Percentiles rank a stretch among this genome's conserved stretches.
Conservation (phyloP, 2,113 vertebrate species). For the Triplophysa rosa region DNA sequence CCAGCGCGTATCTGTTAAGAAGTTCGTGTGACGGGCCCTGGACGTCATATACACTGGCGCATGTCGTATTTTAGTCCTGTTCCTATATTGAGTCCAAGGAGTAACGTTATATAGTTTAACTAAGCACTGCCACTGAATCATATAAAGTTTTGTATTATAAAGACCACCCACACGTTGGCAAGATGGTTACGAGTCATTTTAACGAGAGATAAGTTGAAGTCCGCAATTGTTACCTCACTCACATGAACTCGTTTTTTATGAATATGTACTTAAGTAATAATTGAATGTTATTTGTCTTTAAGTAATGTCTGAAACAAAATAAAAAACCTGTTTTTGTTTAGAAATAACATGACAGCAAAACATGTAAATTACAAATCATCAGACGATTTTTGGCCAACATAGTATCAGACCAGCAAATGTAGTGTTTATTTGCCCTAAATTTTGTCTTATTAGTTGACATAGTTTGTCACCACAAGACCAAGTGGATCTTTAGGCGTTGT, state of each 20-base stretch:
- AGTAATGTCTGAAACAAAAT: too few relatives aligned
- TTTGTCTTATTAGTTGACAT: background rate
- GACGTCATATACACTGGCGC: background rate
- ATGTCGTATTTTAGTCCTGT: background rate
- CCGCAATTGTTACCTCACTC: too few relatives aligned
- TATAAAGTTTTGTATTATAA: background rate
- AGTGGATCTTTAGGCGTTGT: slow-evolving; percentile 30
- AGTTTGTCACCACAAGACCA: background rate
- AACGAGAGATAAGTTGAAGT: too few relatives aligned
- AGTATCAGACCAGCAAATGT: too few relatives aligned
- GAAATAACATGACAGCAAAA: too few relatives aligned
- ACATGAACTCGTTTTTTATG: too few relatives aligned
- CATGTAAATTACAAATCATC: too few relatives aligned
- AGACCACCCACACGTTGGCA: background rate
- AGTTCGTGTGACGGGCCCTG: background rate
- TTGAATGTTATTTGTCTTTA: too few relatives aligned
- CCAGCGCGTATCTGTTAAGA: background rate
- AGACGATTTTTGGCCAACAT: too few relatives aligned
- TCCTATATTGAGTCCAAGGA: background rate
- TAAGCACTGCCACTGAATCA: background rate
- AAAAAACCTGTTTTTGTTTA: too few relatives aligned
- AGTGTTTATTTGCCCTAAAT: background rate
- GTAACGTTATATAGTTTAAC: background rate
- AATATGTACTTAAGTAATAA: too few relatives aligned
- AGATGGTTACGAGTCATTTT: too few relatives aligned